These are phyloP conservation scores for Cabera pusaria DNA, from an alignment of 2,888 invertebrate species.

Conservation along the genomic window DNA sequence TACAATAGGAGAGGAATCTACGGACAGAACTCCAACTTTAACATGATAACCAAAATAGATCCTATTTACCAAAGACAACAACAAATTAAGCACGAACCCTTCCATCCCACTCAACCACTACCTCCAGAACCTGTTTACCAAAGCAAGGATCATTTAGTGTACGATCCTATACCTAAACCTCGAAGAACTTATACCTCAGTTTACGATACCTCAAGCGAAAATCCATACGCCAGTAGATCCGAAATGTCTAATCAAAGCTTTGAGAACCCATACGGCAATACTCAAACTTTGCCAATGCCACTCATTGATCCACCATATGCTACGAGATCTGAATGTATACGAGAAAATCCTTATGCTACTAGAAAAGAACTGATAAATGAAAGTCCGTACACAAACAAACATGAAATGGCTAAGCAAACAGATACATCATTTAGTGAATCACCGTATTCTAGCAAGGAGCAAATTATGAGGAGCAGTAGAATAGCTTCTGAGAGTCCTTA, in stretches of 20 bases:
- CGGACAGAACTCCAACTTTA: conserved; percentile 74
- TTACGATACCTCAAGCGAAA: conserved; percentile 74
- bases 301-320: conserved; percentile 60
- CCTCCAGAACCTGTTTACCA: conserved; percentile 80
- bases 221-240: conserved; percentile 67
- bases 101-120: conserved; percentile 77
- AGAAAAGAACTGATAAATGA: conserved; percentile 48
- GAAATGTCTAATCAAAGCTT: conserved; percentile 72
- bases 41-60: conserved; percentile 82
- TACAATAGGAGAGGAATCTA: conserved; percentile 76
- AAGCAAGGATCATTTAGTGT: conserved; percentile 76
- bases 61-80: conserved; percentile 82
- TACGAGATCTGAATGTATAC: conserved; percentile 42
- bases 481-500: conserved; percentile 70
- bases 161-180: conserved; percentile 79
- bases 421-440: conserved; percentile 68
- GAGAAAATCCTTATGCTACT: conserved; percentile 48
- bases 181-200: conserved; percentile 75
- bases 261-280: conserved; percentile 72
- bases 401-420: conserved; percentile 57
- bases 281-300: conserved; percentile 66
- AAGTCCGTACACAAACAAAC: conserved; percentile 54
- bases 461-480: conserved; percentile 67
- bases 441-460: conserved; percentile 75
- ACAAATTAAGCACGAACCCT: conserved; percentile 76